A percentile compares a stretch with the other conserved stretches of the same genome.
Conservation (phyloP, 2,888 invertebrate species). For the Hemistola chrysoprasaria region DNA sequence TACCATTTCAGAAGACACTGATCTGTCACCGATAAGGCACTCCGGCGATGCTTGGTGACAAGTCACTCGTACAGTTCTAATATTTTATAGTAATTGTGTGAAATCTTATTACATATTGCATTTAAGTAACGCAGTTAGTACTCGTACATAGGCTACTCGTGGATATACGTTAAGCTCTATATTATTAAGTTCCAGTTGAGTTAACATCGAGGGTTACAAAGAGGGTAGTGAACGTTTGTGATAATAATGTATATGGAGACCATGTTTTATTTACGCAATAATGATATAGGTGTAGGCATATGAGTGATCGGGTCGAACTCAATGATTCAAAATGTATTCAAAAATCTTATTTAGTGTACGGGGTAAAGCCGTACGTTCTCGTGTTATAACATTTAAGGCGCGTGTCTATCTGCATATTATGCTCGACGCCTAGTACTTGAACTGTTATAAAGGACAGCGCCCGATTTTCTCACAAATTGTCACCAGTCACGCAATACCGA, state of each 20-base stretch:
- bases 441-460: constrained; percentile 33
- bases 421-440: constrained; percentile 16
- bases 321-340: too few species aligned
- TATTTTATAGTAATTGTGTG: too few species aligned
- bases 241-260: not conserved
- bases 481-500: constrained; percentile 59
- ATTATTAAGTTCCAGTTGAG: constrained; percentile 14
- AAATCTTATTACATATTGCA: too few species aligned
- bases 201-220: constrained; percentile 18
- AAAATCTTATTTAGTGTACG: too few species aligned
- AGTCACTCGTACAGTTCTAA: constrained; percentile 68
- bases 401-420: constrained; percentile 25
- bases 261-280: constrained; percentile 5
- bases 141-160: too few species aligned
- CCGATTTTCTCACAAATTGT: constrained; percentile 55
- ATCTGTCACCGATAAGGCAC: constrained; percentile 77
- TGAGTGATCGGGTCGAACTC: too few species aligned
- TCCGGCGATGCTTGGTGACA: constrained; percentile 72
- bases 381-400: constrained; percentile 25
- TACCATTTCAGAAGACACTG: constrained; percentile 69
- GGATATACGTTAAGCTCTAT: too few species aligned
- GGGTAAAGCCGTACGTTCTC: constrained; percentile 10
- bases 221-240: constrained; percentile 7
- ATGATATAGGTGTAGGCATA: too few species aligned
- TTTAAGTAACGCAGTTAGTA: too few species aligned